Base-by-base conservation (phyloP, 1,140 invertebrate genomes). In the Drosophila ambigua region DNA sequence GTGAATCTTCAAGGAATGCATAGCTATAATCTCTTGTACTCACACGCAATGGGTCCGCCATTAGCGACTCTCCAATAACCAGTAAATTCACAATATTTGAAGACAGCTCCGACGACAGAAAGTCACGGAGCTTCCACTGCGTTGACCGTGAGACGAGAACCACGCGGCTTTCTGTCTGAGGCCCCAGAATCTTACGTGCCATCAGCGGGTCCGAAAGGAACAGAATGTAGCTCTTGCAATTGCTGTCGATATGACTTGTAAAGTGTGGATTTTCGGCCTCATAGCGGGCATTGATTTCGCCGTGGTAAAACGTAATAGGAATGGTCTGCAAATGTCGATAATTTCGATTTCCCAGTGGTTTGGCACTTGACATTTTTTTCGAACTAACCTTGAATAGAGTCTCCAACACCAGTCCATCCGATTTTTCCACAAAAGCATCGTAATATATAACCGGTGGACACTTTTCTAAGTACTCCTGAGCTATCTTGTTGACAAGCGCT, bases 81-180 rank as follows among this genome's bases (percentile, higher is more conserved):
- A 96, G 90, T 24, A 96, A 91, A 93, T 96, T 95, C 0, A 94
- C 92, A 84, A 96, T 95, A 78, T 92, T 93, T 74, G 94, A 93
- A 0, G 95, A 94, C 2, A 91, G n/a, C 48, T 94, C 92, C 26
- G 93, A 93, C 9, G 92, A 92, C 13, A 96, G 77, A 91, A 95
- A 96, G 77, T 95, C 94, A 45, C 94, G 93, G 0, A 96, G 93
- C n/a, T 94, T 93, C 95, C 95, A 96, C 79, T 95, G 94, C 0
- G 95, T 94, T 7, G 95, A 95, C 64, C 93, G 92, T 0, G 95
- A 93, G 0, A 96, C 92, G 0, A 96, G 77, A 0, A 96, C 92
- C 2, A 96, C 93, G 57, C 94, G 94, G 75, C 92, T 94, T 0
- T 90, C 81, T 0, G 93, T 93, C 83, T 95, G 93, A 64, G 94